Evolutionary conservation across 1,140 invertebrate genomes (phyloP), one percentile per base, ranked within the genome.

Genomic region (Caenorhabditis remanei): DNA sequence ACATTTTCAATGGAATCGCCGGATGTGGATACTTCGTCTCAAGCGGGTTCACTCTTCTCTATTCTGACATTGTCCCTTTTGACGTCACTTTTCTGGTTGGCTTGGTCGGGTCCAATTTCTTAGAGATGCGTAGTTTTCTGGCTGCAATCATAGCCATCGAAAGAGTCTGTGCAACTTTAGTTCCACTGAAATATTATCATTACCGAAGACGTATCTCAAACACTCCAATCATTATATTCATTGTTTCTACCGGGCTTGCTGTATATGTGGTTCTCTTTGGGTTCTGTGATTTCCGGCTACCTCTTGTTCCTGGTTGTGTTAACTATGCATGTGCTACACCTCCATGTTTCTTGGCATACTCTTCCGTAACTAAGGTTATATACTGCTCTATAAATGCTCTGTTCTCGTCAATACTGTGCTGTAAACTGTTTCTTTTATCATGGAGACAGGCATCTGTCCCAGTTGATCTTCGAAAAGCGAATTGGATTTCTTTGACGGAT

Each of bases 251-350:
- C 19, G 65, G 40, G 1, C 11, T 46, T 16, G 40, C 65, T 16
- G 40, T 71, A n/a, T 16, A 71, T 16, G 65, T 46, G 4, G 65
- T 71, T 46, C 65, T 71, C 16, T 71, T 71, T 46, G 65, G 65
- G 19, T 71, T 43, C 40, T 71, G 65, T 46, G 65, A n/a, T 7
- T 71, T 71, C 41, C 40, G 65, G 5, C 21, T 71, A 0, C 40
- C 40, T 43, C 14, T 46, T 0, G 4, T 6, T 16, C 40, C 41
- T 71, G 41, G 41, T 5, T 71, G 65, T 46, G 41, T 43, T 0
- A 71, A 46, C 16, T 71, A 43, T 46, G 40, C 41, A 0, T 71
- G 65, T 46, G 40, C 65, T 19, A n/a, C 41, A 2, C 65, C 65
- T 8, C 65, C 41, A 16, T 71, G 65, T 46, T 71, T 43, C 24